Percentiles rank a stretch among this genome's conserved stretches.
Evolutionary conservation across 1,140 invertebrate genomes (phyloP).

Genomic region (Halictus rubicundus): DNA sequence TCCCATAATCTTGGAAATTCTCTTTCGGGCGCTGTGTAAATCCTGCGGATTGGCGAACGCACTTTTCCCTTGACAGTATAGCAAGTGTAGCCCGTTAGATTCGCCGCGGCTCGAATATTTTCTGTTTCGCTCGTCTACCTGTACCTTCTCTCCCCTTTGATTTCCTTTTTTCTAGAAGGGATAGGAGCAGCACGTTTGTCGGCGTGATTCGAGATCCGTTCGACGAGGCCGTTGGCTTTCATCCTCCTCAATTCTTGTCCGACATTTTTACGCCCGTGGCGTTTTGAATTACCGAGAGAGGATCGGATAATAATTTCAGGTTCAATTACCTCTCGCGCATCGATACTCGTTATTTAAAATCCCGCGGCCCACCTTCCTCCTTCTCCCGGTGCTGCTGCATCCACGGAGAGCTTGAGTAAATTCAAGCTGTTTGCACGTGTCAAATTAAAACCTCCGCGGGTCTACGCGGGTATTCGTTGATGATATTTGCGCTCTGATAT

Average conservation of each 20-base stretch:
- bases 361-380: background rate
- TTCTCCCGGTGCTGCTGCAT: background rate
- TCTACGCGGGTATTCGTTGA: background rate
- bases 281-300: constrained; percentile 29
- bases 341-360: constrained; percentile 46
- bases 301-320: constrained; percentile 41
- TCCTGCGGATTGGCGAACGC: background rate
- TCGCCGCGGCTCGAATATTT: background rate
- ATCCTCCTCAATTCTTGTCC: constrained; percentile 20
- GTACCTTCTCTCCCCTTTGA: background rate
- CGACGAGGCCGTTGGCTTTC: constrained; percentile 21
- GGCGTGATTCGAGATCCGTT: background rate
- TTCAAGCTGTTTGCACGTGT: constrained; percentile 42
- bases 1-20: background rate
- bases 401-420: constrained; percentile 7
- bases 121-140: background rate
- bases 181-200: background rate
- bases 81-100: background rate
- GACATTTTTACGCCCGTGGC: constrained; percentile 13
- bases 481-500: background rate
- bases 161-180: background rate
- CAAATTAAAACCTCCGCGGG: constrained; percentile 21
- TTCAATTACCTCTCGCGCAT: constrained; percentile 33
- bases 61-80: no score
- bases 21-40: background rate